Conservation (phyloP, 2,797 vertebrate genomes). For the Chiloscyllium punctatum region DNA sequence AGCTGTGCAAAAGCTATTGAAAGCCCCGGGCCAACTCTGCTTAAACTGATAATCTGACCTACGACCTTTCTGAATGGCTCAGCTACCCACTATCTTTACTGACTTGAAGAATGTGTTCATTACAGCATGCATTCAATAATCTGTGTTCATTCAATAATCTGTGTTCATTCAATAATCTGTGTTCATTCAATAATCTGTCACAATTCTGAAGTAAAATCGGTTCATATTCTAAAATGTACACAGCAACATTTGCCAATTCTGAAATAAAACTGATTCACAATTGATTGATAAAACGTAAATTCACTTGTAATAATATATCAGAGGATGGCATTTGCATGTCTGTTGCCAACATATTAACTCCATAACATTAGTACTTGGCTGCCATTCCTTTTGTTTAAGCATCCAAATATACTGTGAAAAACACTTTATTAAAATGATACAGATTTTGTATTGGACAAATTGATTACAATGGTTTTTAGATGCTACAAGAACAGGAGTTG, state of each 20-base stretch:
- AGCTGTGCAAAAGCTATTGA: background rate
- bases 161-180: too few species aligned
- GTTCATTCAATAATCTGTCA: too few species aligned
- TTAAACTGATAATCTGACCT: background rate
- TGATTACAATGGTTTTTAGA: background rate
- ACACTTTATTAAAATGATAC: background rate
- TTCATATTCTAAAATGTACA: background rate
- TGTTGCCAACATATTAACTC: background rate
- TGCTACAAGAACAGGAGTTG: too few species aligned
- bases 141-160: too few species aligned
- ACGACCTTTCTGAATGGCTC: background rate
- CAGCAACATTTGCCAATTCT: background rate
- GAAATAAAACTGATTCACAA: background rate
- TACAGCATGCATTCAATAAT: background rate
- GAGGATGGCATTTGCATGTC: background rate
- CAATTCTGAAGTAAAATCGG: too few species aligned
- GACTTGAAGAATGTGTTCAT: background rate
- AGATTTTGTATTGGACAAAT: background rate
- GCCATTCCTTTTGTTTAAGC: background rate
- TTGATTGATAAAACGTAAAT: background rate
- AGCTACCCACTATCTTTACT: background rate
- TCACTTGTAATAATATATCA: background rate
- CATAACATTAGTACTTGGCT: background rate
- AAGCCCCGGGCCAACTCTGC: background rate
- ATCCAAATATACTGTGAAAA: background rate